These are phyloP conservation scores for Phrixothrix hirtus DNA, from an alignment of 2,888 invertebrate genomes.

Conservation along the genomic window DNA sequence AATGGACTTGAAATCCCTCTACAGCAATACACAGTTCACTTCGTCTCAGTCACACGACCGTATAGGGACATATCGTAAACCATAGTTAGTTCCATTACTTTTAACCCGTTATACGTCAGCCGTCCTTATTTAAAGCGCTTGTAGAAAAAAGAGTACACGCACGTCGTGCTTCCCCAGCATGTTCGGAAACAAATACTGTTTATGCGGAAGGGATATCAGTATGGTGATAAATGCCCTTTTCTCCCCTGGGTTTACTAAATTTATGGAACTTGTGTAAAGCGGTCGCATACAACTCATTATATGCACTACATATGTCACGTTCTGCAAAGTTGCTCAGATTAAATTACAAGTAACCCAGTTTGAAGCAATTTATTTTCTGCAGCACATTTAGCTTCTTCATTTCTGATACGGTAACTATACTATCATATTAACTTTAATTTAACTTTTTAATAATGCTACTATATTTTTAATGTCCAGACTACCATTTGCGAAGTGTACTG, in stretches of 20 bases:
- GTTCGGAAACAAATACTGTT: slow-evolving; percentile 17
- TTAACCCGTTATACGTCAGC: slow-evolving; percentile 16
- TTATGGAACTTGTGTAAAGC: slow-evolving; percentile 19
- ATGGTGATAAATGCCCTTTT: slow-evolving; percentile 20
- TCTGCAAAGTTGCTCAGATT: slow-evolving; percentile 16
- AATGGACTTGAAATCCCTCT: slow-evolving; percentile 42
- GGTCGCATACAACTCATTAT: slow-evolving; percentile 21
- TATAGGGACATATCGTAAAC: slow-evolving; percentile 22
- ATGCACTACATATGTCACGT: slow-evolving; percentile 28
- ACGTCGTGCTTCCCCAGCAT: slow-evolving; percentile 3
- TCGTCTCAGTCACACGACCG: slow-evolving; percentile 25
- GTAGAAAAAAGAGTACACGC: slow-evolving; percentile 7
- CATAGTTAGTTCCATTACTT: slow-evolving; percentile 12
- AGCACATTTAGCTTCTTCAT: slow-evolving; percentile 9
- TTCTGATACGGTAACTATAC: no score
- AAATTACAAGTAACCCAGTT: slow-evolving; percentile 22
- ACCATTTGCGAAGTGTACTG: no score
- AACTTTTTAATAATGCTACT: no score
- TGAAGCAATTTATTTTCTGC: slow-evolving; percentile 20
- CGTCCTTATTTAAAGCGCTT: slow-evolving; percentile 17
- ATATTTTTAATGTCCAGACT: no score
- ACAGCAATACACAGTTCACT: slow-evolving; percentile 37
- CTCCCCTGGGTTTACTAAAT: slow-evolving; percentile 18
- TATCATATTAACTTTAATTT: no score
- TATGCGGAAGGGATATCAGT: slow-evolving; percentile 16